phyloP scores from a whole-genome alignment of 2,888 invertebrate genomes.

The Micropterix aruncella region DNA sequence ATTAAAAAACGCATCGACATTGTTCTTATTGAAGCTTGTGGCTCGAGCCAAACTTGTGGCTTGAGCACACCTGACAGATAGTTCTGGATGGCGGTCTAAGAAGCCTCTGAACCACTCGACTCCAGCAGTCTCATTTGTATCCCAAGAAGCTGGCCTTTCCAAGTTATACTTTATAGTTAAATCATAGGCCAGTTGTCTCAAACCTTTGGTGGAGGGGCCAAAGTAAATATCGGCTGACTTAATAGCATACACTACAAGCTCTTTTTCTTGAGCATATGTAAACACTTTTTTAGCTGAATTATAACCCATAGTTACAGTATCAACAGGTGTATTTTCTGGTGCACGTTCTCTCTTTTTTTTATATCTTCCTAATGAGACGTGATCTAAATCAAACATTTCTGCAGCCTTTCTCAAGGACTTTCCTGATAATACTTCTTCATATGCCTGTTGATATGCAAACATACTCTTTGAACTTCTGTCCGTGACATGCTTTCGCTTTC shows the following conservation, averaged over 20 bases:
- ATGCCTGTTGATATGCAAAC: conserved; percentile 1
- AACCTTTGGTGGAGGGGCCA: conserved; percentile 9
- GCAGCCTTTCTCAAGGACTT: not conserved
- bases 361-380: conserved; percentile 1
- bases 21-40: too few species aligned
- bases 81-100: too few species aligned
- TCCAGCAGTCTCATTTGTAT: conserved; percentile 3
- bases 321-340: not conserved
- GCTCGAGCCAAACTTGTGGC: too few species aligned
- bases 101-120: conserved; percentile 7
- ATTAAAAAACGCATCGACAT: too few species aligned
- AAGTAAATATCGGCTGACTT: conserved; percentile 7
- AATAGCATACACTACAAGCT: conserved; percentile 7
- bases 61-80: too few species aligned
- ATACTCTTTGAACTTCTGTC: not conserved
- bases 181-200: conserved; percentile 7
- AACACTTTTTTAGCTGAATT: conserved; percentile 6
- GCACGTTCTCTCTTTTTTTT: conserved; percentile 1
- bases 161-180: conserved; percentile 5
- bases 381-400: not conserved
- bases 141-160: conserved; percentile 1
- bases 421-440: conserved; percentile 1
- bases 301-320: conserved; percentile 2
- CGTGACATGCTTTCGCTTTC: conserved; percentile 1
- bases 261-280: conserved; percentile 4